A percentile compares a stretch with the other conserved stretches of the same genome.
Conservation (phyloP, 2,888 invertebrate species). For the Gastrophysa polygoni region DNA sequence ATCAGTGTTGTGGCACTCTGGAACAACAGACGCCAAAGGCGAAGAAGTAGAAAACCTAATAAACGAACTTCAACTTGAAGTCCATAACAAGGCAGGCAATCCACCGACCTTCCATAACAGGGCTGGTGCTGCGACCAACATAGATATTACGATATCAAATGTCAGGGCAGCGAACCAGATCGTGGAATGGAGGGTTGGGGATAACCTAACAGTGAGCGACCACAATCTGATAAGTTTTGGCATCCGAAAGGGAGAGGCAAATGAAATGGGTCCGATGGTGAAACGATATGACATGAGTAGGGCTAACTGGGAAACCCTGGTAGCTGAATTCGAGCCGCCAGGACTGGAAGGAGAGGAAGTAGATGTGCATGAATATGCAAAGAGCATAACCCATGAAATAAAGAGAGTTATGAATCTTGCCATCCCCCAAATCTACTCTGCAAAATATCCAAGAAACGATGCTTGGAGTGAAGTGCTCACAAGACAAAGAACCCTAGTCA, state of each 20-base stretch:
- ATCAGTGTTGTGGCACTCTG: background rate
- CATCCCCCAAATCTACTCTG: background rate
- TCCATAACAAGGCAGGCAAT: background rate
- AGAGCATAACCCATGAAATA: background rate
- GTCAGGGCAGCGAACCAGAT: background rate
- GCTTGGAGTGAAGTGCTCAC: background rate
- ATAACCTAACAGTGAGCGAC: background rate
- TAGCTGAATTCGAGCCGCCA: no score
- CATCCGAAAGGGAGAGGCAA: background rate
- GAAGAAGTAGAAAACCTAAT: background rate
- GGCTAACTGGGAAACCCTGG: background rate
- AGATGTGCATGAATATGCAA: no score
- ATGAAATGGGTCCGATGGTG: background rate
- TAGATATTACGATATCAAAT: slow-evolving; percentile 11
- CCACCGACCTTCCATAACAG: slow-evolving; percentile 11
- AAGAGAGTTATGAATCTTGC: background rate
- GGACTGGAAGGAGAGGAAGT: no score
- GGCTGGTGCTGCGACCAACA: slow-evolving; percentile 2
- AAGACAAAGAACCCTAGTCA: background rate
- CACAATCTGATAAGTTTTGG: slow-evolving; percentile 5
- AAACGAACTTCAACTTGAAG: background rate
- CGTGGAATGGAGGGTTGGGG: background rate
- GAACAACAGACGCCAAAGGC: background rate
- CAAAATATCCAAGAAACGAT: background rate
- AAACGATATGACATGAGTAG: slow-evolving; percentile 1